Conservation (phyloP, 2,797 vertebrate species). For the Chelmon rostratus region DNA sequence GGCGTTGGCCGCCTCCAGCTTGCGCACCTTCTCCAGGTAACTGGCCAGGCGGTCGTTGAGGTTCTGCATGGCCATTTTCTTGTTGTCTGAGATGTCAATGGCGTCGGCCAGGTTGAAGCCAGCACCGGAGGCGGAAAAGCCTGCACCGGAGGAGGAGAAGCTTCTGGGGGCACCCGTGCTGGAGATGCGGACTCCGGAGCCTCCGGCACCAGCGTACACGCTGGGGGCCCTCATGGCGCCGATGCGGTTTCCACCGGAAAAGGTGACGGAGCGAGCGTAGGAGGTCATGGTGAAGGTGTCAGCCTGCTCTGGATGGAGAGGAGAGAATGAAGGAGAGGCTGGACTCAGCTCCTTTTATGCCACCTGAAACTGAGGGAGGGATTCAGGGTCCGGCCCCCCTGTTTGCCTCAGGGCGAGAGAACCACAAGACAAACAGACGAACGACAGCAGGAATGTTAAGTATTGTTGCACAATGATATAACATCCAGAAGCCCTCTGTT, state of each 20-base stretch:
- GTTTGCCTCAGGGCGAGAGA: slow-evolving; percentile 5
- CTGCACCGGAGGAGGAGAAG: slow-evolving; percentile 38
- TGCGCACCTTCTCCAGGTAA: slow-evolving; percentile 89
- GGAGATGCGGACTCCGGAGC: slow-evolving; percentile 73
- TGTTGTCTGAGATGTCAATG: slow-evolving; percentile 39
- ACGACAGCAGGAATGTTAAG: slow-evolving; percentile 33
- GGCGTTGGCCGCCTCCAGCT: slow-evolving; percentile 87
- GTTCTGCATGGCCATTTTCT: slow-evolving; percentile 88
- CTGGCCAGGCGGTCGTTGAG: slow-evolving; percentile 91
- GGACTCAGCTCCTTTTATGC: slow-evolving; percentile 52
- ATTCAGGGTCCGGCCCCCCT: not conserved
- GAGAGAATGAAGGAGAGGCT: slow-evolving; percentile 12
- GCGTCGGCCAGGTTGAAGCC: slow-evolving; percentile 60
- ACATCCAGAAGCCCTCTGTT: not conserved
- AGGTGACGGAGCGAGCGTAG: not conserved
- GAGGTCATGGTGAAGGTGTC: slow-evolving; percentile 49
- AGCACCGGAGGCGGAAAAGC: not conserved
- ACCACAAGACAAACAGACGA: slow-evolving; percentile 1
- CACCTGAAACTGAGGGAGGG: slow-evolving; percentile 37
- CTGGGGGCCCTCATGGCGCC: slow-evolving; percentile 69
- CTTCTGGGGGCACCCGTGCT: slow-evolving; percentile 2
- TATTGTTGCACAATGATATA: not conserved
- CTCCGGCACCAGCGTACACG: slow-evolving; percentile 80
- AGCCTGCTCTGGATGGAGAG: slow-evolving; percentile 49
- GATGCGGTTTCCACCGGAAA: not conserved